Percentiles rank a stretch among this genome's conserved stretches.
Evolutionary conservation across 2,797 vertebrate species (phyloP).

Genomic region (Halcyon chelicuti): DNA sequence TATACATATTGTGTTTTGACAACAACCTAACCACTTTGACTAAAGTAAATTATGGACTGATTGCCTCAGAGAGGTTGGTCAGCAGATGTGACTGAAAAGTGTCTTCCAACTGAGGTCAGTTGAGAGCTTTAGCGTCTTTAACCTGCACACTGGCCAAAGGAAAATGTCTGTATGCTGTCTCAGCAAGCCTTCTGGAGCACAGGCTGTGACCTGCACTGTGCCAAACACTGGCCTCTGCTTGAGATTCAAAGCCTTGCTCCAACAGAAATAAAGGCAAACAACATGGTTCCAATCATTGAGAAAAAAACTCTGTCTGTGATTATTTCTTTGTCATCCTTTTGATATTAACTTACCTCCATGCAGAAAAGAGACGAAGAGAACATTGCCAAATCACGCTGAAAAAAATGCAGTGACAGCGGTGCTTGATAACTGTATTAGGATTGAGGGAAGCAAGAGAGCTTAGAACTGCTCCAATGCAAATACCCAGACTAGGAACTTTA

Average conservation of each 20-base stretch:
- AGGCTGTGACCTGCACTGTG: not conserved
- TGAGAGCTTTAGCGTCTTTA: too few relatives aligned
- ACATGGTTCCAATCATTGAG: not conserved
- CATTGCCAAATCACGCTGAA: fast-evolving
- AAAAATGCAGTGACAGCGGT: fast-evolving
- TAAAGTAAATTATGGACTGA: too few relatives aligned
- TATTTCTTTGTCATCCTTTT: not conserved
- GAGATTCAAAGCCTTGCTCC: not conserved
- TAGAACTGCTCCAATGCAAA: not conserved
- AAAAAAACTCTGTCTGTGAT: not conserved
- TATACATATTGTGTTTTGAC: not conserved
- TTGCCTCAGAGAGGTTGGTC: too few relatives aligned
- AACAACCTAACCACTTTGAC: too few relatives aligned
- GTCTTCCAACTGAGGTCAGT: too few relatives aligned
- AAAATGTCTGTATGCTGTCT: not conserved
- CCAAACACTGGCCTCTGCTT: fast-evolving
- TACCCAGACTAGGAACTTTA: not conserved
- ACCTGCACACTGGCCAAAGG: too few relatives aligned
- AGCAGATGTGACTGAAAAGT: too few relatives aligned
- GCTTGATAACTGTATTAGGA: not conserved
- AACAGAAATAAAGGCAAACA: not conserved
- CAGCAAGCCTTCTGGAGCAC: not conserved
- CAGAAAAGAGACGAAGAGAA: not conserved
- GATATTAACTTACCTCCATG: not conserved
- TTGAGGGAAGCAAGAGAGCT: not conserved